Percentiles rank a stretch among this genome's conserved stretches.
Evolutionary conservation across 2,797 vertebrate genomes (phyloP).

Genomic region (Xenops minutus): DNA sequence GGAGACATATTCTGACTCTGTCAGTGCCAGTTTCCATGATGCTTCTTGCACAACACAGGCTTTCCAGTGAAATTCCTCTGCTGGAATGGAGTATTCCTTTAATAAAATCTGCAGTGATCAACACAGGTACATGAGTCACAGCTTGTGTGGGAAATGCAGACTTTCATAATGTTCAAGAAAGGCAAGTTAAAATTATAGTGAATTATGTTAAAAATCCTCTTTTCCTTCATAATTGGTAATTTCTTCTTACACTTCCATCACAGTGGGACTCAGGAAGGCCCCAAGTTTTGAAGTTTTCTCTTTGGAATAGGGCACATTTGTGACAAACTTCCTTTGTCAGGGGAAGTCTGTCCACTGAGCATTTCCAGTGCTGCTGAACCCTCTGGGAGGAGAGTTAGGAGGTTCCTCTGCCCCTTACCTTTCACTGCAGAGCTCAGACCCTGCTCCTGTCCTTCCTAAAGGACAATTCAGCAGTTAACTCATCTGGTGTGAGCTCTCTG

Average conservation of each 20-base stretch:
- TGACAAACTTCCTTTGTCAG: neutral
- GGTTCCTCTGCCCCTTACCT: neutral
- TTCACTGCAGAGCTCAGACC: neutral
- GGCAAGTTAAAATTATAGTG: neutral
- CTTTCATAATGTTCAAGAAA: neutral
- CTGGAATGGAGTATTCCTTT: neutral
- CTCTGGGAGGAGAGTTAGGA: neutral
- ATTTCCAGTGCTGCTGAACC: neutral
- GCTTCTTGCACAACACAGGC: neutral
- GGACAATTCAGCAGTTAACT: neutral
- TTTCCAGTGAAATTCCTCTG: neutral
- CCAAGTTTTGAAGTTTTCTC: neutral
- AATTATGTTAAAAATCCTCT: neutral
- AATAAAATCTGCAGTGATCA: constrained; percentile 9
- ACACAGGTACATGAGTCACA: neutral
- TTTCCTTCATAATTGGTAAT: neutral
- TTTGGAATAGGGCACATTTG: neutral
- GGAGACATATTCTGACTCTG: neutral
- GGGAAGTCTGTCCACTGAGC: neutral
- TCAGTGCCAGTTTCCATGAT: neutral
- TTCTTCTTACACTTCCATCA: neutral
- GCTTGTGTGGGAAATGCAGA: neutral
- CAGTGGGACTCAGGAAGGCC: neutral
- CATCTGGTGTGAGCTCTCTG: neutral
- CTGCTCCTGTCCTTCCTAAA: neutral